A percentile compares a stretch with the other conserved stretches of the same genome.
These are phyloP conservation scores for Oopsacas minuta DNA, from an alignment of 37 sponge, comb jelly and placozoan genomes.

Conservation along the genomic window DNA sequence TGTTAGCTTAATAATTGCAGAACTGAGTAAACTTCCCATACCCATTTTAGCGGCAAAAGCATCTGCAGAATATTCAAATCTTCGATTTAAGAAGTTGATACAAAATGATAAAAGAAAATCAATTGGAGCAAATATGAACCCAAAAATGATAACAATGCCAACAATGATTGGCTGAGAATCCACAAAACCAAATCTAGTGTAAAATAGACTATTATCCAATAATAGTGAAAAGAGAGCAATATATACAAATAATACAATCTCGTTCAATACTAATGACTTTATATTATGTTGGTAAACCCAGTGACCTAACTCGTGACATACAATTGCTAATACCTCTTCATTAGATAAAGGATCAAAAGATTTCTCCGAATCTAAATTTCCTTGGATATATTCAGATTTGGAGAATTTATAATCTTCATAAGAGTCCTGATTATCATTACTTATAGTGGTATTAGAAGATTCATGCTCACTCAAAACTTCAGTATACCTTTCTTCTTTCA, in stretches of 20 bases:
- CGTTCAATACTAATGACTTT: conserved; percentile 25
- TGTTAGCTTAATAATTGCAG: conserved; percentile 60
- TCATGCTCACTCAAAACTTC: not conserved
- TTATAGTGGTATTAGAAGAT: not conserved
- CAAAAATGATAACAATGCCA: conserved; percentile 63
- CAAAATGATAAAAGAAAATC: conserved; percentile 40
- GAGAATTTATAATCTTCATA: not conserved
- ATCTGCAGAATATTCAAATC: conserved; percentile 93
- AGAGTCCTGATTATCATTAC: not conserved
- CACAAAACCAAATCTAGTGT: conserved; percentile 76
- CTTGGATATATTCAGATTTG: not conserved
- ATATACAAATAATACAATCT: not conserved
- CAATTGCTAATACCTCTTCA: conserved; percentile 73
- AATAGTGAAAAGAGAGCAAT: not conserved
- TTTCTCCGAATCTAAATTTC: not conserved
- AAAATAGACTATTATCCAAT: conserved; percentile 27
- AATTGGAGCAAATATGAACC: conserved; percentile 38
- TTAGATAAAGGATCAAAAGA: not conserved
- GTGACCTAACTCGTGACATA: conserved; percentile 94
- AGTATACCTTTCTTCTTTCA: not conserved
- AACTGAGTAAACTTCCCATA: conserved; percentile 25
- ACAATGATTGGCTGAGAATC: conserved; percentile 65
- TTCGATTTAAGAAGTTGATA: conserved; percentile 47
- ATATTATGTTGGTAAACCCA: conserved; percentile 73
- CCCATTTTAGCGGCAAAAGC: conserved; percentile 56